phyloP scores from a whole-genome alignment of 2,888 invertebrate genomes.

The Epistrophella euchroma region DNA sequence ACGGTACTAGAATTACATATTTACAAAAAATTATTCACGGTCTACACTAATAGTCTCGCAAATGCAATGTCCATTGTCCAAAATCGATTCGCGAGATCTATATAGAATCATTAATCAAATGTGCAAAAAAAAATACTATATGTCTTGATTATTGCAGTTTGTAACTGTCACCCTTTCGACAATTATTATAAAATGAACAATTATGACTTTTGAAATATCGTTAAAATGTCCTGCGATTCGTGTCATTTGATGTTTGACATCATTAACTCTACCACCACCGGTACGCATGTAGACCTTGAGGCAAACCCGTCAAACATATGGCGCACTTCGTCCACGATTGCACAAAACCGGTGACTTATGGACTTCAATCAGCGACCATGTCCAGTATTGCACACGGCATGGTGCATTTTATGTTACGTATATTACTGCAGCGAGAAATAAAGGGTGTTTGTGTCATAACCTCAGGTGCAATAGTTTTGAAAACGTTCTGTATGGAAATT shows the following conservation, averaged over 20 bases:
- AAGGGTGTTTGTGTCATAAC: conserved; percentile 9
- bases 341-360: conserved; percentile 62
- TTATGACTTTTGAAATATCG: conserved; percentile 47
- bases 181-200: conserved; percentile 49
- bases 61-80: conserved; percentile 24
- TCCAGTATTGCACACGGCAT: conserved; percentile 46
- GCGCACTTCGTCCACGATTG: conserved; percentile 33
- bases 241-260: conserved; percentile 59
- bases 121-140: conserved; percentile 36
- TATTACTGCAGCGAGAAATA: background rate
- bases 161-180: conserved; percentile 50
- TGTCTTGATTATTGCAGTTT: conserved; percentile 44
- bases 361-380: conserved; percentile 60
- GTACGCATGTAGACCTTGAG: conserved; percentile 23
- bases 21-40: conserved; percentile 64
- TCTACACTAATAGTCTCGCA: conserved; percentile 43
- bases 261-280: conserved; percentile 56
- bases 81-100: conserved; percentile 23
- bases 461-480: background rate
- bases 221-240: conserved; percentile 45
- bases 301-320: conserved; percentile 52
- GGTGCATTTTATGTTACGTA: conserved; percentile 16
- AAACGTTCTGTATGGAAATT: background rate
- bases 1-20: conserved; percentile 31
- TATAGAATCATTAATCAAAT: conserved; percentile 58